Evolutionary conservation across 2,888 invertebrate genomes (phyloP).

Genomic region (Drosophila borborema): DNA sequence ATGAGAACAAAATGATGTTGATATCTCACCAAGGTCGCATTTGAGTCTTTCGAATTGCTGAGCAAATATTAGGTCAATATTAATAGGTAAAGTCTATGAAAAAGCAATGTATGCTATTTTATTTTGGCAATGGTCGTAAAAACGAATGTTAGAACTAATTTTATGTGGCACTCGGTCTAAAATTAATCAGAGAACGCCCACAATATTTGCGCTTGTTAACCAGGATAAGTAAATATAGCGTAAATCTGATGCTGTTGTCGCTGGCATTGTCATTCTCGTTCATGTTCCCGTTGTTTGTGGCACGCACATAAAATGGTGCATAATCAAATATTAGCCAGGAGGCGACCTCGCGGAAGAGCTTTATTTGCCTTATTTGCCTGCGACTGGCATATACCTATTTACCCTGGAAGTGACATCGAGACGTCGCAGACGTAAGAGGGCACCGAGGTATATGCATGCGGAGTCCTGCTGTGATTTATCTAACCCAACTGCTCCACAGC

Average conservation of each 20-base stretch:
- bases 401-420: constrained; percentile 69
- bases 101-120: neutral
- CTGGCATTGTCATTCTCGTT: constrained; percentile 7
- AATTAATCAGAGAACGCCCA: constrained; percentile 52
- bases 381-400: constrained; percentile 72
- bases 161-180: constrained; percentile 52
- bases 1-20: neutral
- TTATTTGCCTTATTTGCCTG: constrained; percentile 61
- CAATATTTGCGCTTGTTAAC: neutral
- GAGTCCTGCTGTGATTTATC: constrained; percentile 71
- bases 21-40: neutral
- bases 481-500: constrained; percentile 34
- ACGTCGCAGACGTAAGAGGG: constrained; percentile 27
- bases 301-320: constrained; percentile 72
- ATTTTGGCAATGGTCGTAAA: constrained; percentile 39
- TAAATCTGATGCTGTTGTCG: constrained; percentile 10
- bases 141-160: constrained; percentile 39
- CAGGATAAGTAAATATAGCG: constrained; percentile 36
- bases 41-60: neutral
- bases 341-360: constrained; percentile 31
- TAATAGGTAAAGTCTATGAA: neutral
- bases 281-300: constrained; percentile 22
- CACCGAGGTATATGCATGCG: constrained; percentile 40
- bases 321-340: constrained; percentile 72
- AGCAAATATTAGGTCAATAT: constrained; percentile 29